These are phyloP conservation scores for Mormyrops boulengeri DNA, from an alignment of 2,797 vertebrate genomes.

Conservation along the genomic window DNA sequence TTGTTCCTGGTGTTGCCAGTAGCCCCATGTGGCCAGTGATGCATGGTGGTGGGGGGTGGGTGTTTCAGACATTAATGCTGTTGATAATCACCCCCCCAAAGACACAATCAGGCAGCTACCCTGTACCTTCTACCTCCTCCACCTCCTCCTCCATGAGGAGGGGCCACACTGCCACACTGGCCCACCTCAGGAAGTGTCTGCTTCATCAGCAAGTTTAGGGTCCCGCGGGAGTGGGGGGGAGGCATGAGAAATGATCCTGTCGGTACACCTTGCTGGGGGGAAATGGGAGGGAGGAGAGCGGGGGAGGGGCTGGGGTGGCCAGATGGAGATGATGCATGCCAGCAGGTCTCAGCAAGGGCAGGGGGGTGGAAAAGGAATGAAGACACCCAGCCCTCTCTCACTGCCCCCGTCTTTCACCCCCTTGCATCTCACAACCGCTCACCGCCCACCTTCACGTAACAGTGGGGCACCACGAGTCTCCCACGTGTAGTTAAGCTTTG, in stretches of 20 bases:
- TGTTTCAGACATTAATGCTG: not conserved
- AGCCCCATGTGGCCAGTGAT: not conserved
- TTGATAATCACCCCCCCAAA: not conserved
- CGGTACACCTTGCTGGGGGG: not conserved
- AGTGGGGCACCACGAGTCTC: not conserved
- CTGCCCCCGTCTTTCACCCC: not conserved
- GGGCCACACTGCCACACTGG: not conserved
- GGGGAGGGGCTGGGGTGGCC: not conserved
- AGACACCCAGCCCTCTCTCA: not conserved
- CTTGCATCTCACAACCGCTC: not conserved
- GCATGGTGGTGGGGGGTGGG: not conserved
- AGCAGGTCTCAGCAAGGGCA: not conserved
- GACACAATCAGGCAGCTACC: not conserved
- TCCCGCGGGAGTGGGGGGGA: not conserved
- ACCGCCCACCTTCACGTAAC: not conserved
- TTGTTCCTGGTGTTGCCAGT: not conserved
- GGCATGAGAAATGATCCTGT: constrained; percentile 3
- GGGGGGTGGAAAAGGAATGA: not conserved
- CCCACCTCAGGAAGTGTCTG: not conserved
- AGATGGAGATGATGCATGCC: not conserved
- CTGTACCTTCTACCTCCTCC: not conserved
- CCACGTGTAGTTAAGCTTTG: not conserved
- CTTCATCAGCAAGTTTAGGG: not conserved
- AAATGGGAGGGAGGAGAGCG: not conserved
- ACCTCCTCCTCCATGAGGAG: not conserved